Evolutionary conservation across 2,113 vertebrate species (phyloP), one percentile per base, ranked within the genome.

Genomic region (Percina caprodes): DNA sequence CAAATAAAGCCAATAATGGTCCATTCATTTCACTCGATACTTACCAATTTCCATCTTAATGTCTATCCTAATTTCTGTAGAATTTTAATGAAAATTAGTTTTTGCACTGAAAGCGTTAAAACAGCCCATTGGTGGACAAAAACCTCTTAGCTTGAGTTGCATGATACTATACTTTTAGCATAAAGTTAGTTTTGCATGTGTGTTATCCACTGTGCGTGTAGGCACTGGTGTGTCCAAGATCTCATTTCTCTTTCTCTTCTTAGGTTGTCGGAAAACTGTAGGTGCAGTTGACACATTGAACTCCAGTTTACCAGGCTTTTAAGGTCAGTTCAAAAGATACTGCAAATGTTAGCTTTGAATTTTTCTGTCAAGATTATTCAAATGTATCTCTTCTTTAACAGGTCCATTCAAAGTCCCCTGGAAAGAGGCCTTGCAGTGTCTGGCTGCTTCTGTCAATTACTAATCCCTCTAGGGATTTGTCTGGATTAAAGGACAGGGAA

Each of bases 81-180:
- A 83, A 49, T 88, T 75, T 90, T 73, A 80, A 62, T 89, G 78
- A 83, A 89, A 94, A 84, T 81, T 83, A 85, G 26, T 86, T 80
- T 79, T 66, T 92, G 65, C 74, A 89, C 82, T 83, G 68, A 80
- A 91, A 92, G 65, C 77, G 65, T 87, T 78, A 87, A 92, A 89
- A 87, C 19, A 84, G 73, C 84, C 63, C 77, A 87, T 90, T 91
- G 76, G 62, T 69, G 72, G 79, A 84, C 73, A 82, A 85, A 88
- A 91, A 35, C 23, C 78, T 66, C 72, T 86, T 78, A 91, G 79
- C 88, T 92, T 81, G 89, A 94, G 93, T 93, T 95, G 94, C 93
- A 94, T 94, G 93, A 92, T 82, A 74, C 74, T 88, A 42, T 42
- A 42, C 86, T 77, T 70, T n/a, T 86, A 89, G 68, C 73, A 16